Conservation (phyloP, 2,888 invertebrate species). For the Ptilodon capucinus region DNA sequence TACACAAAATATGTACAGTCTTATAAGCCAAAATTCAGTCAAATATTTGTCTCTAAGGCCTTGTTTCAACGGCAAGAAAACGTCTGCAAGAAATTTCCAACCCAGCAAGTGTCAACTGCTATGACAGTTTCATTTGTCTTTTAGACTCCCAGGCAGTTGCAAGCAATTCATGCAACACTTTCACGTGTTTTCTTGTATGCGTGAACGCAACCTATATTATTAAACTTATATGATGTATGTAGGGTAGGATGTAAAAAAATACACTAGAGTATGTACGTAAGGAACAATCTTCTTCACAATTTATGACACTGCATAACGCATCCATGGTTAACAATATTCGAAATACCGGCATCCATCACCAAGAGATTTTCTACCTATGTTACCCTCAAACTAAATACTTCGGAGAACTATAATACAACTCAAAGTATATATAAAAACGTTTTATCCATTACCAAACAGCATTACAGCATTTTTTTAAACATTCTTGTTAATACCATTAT, state of each 20-base stretch:
- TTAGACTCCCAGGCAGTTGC: no score
- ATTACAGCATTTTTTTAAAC: no score
- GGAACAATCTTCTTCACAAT: background rate
- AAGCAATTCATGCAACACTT: no score
- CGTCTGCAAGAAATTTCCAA: slow-evolving; percentile 10
- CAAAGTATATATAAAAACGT: background rate
- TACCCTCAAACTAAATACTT: background rate
- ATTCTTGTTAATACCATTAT: no score
- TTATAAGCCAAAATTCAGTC: slow-evolving; percentile 23
- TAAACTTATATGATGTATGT: no score
- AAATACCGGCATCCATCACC: background rate
- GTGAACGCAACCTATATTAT: no score
- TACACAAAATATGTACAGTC: slow-evolving; percentile 24
- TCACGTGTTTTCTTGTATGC: no score
- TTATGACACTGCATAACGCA: background rate
- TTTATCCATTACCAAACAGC: background rate
- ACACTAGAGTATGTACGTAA: no score
- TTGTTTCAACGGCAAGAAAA: slow-evolving; percentile 10
- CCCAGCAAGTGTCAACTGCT: background rate
- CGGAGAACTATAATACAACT: background rate
- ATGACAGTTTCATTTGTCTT: no score
- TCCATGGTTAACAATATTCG: background rate
- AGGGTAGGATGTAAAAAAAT: no score
- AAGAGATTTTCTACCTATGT: background rate
- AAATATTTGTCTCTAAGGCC: slow-evolving; percentile 14